These are phyloP conservation scores for Corbicula japonica DNA, from an alignment of 2,888 invertebrate genomes.

Conservation along the genomic window DNA sequence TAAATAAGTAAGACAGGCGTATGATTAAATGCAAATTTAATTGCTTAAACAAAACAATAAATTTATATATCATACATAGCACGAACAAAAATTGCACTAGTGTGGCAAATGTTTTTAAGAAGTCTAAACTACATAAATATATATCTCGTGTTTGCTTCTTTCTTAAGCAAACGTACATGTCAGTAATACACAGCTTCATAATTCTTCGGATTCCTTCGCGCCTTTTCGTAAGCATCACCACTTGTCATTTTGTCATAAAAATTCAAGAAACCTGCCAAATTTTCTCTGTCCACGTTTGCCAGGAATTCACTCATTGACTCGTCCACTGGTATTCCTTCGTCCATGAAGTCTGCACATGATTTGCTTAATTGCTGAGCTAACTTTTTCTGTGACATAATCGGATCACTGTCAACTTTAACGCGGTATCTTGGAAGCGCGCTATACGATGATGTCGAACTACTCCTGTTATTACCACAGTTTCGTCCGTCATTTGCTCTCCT, in stretches of 20 bases:
- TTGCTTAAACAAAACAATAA: too few relatives aligned
- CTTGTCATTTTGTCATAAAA: constrained; percentile 59
- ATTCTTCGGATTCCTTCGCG: constrained; percentile 41
- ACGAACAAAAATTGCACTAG: too few relatives aligned
- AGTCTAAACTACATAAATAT: too few relatives aligned
- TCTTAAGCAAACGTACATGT: too few relatives aligned
- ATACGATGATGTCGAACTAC: constrained; percentile 3
- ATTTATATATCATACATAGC: too few relatives aligned
- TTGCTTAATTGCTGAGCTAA: constrained; percentile 23
- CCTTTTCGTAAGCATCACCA: constrained; percentile 38
- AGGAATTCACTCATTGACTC: constrained; percentile 64
- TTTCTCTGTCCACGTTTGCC: constrained; percentile 53
- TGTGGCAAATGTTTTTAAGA: too few relatives aligned
- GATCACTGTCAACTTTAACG: constrained; percentile 41
- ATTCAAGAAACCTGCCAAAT: constrained; percentile 56
- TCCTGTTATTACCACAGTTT: neutral
- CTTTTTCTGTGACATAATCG: constrained; percentile 3
- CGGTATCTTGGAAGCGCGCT: constrained; percentile 51
- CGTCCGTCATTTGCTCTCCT: constrained; percentile 3
- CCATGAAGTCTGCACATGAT: constrained; percentile 34
- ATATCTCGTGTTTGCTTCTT: too few relatives aligned
- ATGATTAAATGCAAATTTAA: too few relatives aligned
- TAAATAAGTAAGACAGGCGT: too few relatives aligned
- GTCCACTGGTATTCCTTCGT: constrained; percentile 49
- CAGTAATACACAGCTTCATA: constrained; percentile 55